Base-by-base conservation (phyloP, 2,888 invertebrate species). In the Papilio elwesi region DNA sequence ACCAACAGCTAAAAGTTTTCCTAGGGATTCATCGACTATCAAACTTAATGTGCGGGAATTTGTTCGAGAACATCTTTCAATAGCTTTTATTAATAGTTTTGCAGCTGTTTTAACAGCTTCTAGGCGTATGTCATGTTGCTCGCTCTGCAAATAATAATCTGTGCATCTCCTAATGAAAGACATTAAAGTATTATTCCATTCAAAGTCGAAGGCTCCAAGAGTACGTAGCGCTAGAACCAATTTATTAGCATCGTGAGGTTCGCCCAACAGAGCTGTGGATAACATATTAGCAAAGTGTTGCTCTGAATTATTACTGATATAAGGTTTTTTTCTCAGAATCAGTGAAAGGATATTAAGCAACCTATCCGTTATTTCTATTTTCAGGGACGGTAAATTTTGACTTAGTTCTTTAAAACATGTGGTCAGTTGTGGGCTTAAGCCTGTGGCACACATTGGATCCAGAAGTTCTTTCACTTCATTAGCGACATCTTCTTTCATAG, bases 21-120 rank as follows among this genome's bases (percentile, higher is more conserved):
- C 96, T 36, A 99, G 94, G 7, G 99, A 98, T 83, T 98, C 97
- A 11, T 98, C 97, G n/a, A 99, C 97, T 0, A 98, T 97, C 72
- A 96, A 95, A 74, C 97, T 97, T 0, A 99, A 95, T 0, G 98
- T 98, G 78, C 97, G 96, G 0, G 97, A 97, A 74, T 96, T 96
- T 75, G 96, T 95, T 80, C 95, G 95, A 59, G 92, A 87, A 16
- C 94, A 93, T 75, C 94, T 93, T 82, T 96, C 96, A 36, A 99
- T 96, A 0, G 98, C 97, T 75, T 98, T 96, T 72, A 97, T 95
- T 11, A 99, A 93, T 49, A 99, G 94, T 72, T 97, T 96, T 51
- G 98, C 97, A 80, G 98, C 98, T 0, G 99, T 99, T 83, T 97
- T 96, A 0, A 99, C 99, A 3, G 99, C 97, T 91, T 99, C 99